phyloP scores from a whole-genome alignment of 1,140 invertebrate genomes.

The Octopus sinensis region DNA sequence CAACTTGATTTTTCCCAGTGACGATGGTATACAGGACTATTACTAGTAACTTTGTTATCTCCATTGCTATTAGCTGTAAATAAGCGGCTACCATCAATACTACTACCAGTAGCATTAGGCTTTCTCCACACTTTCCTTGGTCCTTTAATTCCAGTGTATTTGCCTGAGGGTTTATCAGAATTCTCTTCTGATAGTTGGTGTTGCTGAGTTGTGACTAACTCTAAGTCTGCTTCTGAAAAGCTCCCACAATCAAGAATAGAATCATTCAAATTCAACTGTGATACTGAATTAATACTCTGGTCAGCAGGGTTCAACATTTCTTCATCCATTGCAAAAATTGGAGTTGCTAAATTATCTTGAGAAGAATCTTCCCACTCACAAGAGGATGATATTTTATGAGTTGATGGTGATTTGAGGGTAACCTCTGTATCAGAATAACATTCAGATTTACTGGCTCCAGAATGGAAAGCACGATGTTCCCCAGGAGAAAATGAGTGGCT shows the following conservation, averaged over 20 bases:
- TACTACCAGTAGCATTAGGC: background rate
- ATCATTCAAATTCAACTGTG: background rate
- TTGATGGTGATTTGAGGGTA: background rate
- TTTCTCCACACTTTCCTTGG: background rate
- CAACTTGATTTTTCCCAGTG: slow-evolving; percentile 2
- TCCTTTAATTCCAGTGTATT: background rate
- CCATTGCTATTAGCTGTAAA: background rate
- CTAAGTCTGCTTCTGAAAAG: background rate
- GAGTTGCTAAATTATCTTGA: background rate
- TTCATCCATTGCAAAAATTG: slow-evolving; percentile 10
- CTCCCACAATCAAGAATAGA: background rate
- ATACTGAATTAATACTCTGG: background rate
- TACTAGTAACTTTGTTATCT: background rate
- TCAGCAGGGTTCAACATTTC: background rate
- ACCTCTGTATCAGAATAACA: background rate
- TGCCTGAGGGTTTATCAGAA: background rate
- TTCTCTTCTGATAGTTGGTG: background rate
- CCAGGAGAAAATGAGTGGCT: background rate
- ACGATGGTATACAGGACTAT: background rate
- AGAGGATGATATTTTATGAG: background rate
- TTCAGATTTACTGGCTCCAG: background rate
- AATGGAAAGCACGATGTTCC: background rate
- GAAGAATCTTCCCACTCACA: background rate
- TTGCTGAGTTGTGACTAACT: too few relatives aligned
- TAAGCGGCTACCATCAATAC: background rate